Conservation (phyloP, 2,797 vertebrate genomes). For the Micromesistius poutassou region DNA sequence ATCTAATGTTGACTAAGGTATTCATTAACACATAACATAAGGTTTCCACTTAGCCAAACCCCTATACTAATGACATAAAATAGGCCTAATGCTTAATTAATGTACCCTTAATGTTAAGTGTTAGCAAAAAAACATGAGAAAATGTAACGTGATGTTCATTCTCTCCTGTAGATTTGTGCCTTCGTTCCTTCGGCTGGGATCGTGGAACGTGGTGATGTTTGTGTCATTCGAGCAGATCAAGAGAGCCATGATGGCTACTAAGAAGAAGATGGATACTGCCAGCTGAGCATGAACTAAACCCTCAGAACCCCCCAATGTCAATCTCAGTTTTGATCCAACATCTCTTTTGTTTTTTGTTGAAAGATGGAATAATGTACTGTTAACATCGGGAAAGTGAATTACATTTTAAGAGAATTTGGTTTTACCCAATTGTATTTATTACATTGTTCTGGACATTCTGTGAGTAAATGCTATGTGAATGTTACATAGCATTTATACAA, state of each 20-base stretch:
- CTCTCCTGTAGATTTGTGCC: constrained; percentile 76
- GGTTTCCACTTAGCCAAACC: no score
- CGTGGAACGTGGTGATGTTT: constrained; percentile 88
- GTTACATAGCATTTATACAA: no score
- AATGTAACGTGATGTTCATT: background rate
- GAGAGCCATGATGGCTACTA: constrained; percentile 79
- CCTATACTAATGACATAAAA: no score
- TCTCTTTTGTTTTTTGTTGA: background rate
- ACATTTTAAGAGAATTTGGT: constrained; percentile 30
- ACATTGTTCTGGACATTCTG: constrained; percentile 7
- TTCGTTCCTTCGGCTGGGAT: constrained; percentile 82
- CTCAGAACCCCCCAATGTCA: no score
- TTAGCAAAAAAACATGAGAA: background rate
- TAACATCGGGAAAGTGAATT: constrained; percentile 11
- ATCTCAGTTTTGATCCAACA: constrained; percentile 20
- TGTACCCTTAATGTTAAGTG: background rate
- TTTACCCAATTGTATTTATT: constrained; percentile 24
- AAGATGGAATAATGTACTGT: constrained; percentile 41
- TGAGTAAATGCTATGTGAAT: background rate
- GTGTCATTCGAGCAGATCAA: constrained; percentile 87
- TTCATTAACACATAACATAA: no score
- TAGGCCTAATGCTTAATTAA: background rate
- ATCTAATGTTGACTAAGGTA: no score
- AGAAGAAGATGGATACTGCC: constrained; percentile 66
- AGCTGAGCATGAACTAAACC: constrained; percentile 34